Base-by-base conservation (phyloP, 2,888 invertebrate genomes). In the Danaus chrysippus region DNA sequence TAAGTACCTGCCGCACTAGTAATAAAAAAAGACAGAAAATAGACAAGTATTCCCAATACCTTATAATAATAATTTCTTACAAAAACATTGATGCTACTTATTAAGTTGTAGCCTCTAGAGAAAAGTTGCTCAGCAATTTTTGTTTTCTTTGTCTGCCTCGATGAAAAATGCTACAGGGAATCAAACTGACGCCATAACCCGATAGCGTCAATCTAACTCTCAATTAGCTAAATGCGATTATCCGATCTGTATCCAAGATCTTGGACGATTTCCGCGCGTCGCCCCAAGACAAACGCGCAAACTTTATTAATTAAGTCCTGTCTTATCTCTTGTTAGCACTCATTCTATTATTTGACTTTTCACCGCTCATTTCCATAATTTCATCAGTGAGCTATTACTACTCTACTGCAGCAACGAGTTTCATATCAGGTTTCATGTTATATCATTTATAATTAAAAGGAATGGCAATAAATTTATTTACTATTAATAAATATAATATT, bases 321-420 rank as follows among this genome's bases (percentile, higher is more conserved):
- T 91, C 90, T 91, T 91, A 91, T 91, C 91, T 89, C 90, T 89
- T 90, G 90, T 90, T 89, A 90, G 89, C 91, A 91, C 91, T 91
- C 91, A 86, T 91, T 91, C 88, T 89, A 86, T 90, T 91, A 91
- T 91, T 91, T 91, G 90, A 91, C 88, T 91, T 90, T 87, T 89
- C 85, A 86, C 86, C 87, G 88, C 87, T 90, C 87, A 91, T 91
- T 91, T 90, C 85, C 91, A 91, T 91, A 91, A 89, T 90, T 87
- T 89, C 88, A 89, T 89, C 83, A 84, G 81, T 82, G 83, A 82
- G 80, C 86, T 87, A 90, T 89, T 87, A 87, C 86, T 87, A 5
- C 84, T 84, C 84, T 80, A 86, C 87, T 86, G 84, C 84, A 83
- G 80, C 82, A 78, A 76, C 80, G 78, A 81, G 79, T 83, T 84